Percentiles rank a stretch among this genome's conserved stretches.
These are phyloP conservation scores for Lordiphosa clarofinis DNA, from an alignment of 1,140 invertebrate species.

Conservation along the genomic window DNA sequence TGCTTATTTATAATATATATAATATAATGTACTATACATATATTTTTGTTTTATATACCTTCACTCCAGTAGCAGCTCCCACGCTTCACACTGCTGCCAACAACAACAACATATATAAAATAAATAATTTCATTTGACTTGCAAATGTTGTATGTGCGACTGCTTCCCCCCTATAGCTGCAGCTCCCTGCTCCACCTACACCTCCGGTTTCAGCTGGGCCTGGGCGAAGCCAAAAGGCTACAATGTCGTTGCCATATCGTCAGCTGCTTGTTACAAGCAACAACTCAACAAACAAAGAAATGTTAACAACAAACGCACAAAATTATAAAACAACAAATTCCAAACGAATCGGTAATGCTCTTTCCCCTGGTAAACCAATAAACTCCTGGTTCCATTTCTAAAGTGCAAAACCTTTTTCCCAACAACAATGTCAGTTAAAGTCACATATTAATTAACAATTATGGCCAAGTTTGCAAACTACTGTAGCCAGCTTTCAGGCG, in stretches of 20 bases:
- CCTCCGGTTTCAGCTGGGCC: slow-evolving; percentile 13
- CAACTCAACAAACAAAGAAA: background rate
- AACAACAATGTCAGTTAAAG: too few species aligned
- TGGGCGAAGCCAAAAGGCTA: slow-evolving; percentile 2
- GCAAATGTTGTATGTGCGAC: slow-evolving; percentile 59
- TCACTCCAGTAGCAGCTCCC: background rate
- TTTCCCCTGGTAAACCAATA: too few species aligned
- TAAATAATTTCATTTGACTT: slow-evolving; percentile 76
- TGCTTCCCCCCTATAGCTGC: too few species aligned
- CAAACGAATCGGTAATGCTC: too few species aligned
- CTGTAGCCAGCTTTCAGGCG: too few species aligned
- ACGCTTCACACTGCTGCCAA: too few species aligned
- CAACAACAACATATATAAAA: slow-evolving; percentile 28
- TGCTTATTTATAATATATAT: slow-evolving; percentile 52
- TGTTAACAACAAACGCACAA: slow-evolving; percentile 19
- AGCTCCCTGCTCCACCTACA: background rate
- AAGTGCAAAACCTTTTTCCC: too few species aligned
- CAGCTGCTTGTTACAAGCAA: slow-evolving; percentile 9
- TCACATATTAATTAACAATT: too few species aligned
- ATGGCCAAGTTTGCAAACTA: too few species aligned
- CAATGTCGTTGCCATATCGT: slow-evolving; percentile 23
- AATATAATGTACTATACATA: slow-evolving; percentile 24
- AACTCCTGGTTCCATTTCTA: too few species aligned
- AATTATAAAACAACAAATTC: slow-evolving; percentile 1
- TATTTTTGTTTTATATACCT: slow-evolving; percentile 19